Percentiles rank a stretch among this genome's conserved stretches.
These are phyloP conservation scores for Arctocebus calabarensis DNA, from an alignment of 2,797 vertebrate genomes.

Conservation along the genomic window DNA sequence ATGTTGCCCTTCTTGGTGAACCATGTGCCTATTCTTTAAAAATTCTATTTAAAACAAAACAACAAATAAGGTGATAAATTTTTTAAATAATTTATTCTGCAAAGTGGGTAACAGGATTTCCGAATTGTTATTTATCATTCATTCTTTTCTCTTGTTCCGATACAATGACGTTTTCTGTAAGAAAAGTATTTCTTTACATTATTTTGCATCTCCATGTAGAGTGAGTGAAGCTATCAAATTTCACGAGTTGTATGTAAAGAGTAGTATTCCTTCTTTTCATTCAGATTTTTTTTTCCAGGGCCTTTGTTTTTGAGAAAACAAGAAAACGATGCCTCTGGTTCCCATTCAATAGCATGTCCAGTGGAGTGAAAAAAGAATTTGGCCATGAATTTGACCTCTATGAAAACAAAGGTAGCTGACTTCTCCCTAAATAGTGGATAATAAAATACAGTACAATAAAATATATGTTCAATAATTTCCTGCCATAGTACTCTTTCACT, in stretches of 20 bases:
- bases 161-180: background rate
- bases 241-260: constrained; percentile 27
- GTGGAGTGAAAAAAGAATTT: constrained; percentile 91
- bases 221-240: background rate
- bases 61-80: background rate
- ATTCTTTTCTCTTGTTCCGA: background rate
- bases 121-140: background rate
- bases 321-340: constrained; percentile 97
- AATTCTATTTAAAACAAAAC: constrained; percentile 32
- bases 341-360: constrained; percentile 95
- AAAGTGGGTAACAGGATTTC: background rate
- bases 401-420: constrained; percentile 97
- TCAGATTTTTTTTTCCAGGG: constrained; percentile 90
- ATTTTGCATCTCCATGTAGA: background rate
- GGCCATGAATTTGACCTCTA: constrained; percentile 96
- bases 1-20: constrained; percentile 80
- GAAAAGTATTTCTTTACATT: background rate
- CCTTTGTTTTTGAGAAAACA: constrained; percentile 97
- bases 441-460: background rate
- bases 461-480: background rate
- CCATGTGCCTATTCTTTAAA: constrained; percentile 81
- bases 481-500: background rate
- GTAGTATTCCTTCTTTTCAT: constrained; percentile 82
- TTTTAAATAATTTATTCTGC: background rate
- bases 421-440: constrained; percentile 80